Percentiles rank a stretch among this genome's conserved stretches.
Evolutionary conservation across 2,888 invertebrate species (phyloP).

Genomic region (Formica aserva): DNA sequence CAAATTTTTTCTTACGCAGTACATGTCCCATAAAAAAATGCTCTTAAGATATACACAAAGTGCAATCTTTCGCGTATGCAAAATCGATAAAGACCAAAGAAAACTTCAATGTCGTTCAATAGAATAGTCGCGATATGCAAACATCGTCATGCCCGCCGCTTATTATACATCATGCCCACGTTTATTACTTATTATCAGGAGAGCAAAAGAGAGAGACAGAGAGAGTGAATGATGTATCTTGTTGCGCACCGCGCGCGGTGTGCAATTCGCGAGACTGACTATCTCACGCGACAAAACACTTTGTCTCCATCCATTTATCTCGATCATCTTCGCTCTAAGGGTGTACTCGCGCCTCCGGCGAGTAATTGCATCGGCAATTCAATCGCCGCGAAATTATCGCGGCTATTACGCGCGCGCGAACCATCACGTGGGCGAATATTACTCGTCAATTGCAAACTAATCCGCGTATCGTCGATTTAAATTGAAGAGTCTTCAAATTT

Average conservation of each 20-base stretch:
- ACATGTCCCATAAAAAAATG: slow-evolving; percentile 4
- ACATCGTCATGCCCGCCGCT: not conserved
- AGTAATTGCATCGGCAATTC: slow-evolving; percentile 58
- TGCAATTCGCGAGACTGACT: slow-evolving; percentile 15
- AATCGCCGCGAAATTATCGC: slow-evolving; percentile 58
- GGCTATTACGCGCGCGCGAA: slow-evolving; percentile 33
- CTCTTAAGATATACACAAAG: slow-evolving; percentile 10
- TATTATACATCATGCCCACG: slow-evolving; percentile 27
- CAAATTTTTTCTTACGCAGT: not conserved
- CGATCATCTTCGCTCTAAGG: slow-evolving; percentile 53
- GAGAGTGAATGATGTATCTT: slow-evolving; percentile 16
- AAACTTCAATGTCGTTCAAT: slow-evolving; percentile 32
- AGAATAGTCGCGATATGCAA: slow-evolving; percentile 18
- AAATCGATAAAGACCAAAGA: slow-evolving; percentile 24
- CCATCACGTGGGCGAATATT: slow-evolving; percentile 22
- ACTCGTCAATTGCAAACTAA: slow-evolving; percentile 32
- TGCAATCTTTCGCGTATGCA: not conserved
- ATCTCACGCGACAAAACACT: slow-evolving; percentile 48
- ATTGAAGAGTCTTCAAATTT: not conserved
- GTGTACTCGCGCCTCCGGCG: slow-evolving; percentile 29
- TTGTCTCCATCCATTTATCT: slow-evolving; percentile 66
- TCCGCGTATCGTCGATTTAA: not conserved
- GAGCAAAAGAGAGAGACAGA: not conserved
- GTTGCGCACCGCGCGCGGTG: slow-evolving; percentile 19
- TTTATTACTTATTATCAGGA: slow-evolving; percentile 41